A percentile compares a stretch with the other conserved stretches of the same genome.
phyloP scores from a whole-genome alignment of 2,797 vertebrate genomes.

The Tapera naevia region DNA sequence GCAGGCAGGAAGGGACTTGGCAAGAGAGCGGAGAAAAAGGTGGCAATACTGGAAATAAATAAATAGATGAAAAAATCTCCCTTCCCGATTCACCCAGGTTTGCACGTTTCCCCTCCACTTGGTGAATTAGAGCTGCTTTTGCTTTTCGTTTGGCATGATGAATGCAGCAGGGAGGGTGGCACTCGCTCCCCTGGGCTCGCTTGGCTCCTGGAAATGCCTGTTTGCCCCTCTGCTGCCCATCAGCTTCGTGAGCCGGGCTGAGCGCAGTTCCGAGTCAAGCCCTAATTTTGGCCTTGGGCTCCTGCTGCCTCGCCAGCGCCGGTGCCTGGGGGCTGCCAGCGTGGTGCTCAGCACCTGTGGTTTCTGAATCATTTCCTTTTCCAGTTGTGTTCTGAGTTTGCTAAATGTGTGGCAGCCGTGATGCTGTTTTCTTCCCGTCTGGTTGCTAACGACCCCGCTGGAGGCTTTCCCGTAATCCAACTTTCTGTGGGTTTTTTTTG shows the following conservation, averaged over 20 bases:
- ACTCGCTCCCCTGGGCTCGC: neutral
- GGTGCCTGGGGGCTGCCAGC: neutral
- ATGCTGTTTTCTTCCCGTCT: conserved; percentile 30
- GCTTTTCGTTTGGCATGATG: neutral
- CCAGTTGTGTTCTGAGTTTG: conserved; percentile 14
- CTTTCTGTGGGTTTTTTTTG: neutral
- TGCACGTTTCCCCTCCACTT: rapidly evolving
- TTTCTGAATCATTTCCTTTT: conserved; percentile 71
- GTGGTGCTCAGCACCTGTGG: conserved; percentile 43
- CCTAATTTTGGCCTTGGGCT: neutral
- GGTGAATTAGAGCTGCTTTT: neutral
- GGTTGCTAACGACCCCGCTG: neutral
- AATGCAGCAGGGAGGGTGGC: neutral
- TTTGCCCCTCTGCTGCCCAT: neutral
- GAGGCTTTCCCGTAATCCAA: neutral
- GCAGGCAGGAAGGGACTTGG: neutral
- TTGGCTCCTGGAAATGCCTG: neutral
- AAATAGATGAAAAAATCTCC: no score
- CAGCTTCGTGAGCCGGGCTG: neutral
- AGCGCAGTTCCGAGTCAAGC: neutral
- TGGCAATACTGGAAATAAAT: neutral
- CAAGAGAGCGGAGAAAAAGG: neutral
- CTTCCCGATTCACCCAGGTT: neutral
- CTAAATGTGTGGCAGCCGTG: neutral
- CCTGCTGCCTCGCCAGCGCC: neutral